These are phyloP conservation scores for Drosophila tropicalis DNA, from an alignment of 1,140 invertebrate genomes.

Conservation along the genomic window DNA sequence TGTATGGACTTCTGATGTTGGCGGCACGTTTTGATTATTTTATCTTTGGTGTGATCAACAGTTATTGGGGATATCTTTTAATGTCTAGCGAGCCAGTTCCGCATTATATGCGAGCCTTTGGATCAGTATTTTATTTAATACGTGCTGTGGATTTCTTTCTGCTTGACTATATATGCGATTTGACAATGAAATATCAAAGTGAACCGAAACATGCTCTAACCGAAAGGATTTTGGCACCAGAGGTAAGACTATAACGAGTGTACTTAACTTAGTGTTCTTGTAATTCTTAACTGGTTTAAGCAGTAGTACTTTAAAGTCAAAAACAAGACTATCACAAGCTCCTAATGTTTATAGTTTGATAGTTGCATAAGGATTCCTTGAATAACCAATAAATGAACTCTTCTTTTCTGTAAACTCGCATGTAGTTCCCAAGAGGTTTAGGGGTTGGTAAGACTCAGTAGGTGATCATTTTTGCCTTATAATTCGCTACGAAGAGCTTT, in stretches of 20 bases:
- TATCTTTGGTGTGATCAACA: constrained; percentile 16
- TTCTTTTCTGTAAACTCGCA: too few species aligned
- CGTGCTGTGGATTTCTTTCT: constrained; percentile 41
- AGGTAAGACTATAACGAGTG: constrained; percentile 16
- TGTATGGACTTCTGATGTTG: constrained; percentile 39
- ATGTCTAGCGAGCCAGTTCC: neutral
- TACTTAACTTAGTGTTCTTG: neutral
- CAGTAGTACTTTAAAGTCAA: too few species aligned
- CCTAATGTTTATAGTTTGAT: too few species aligned
- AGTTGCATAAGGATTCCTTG: too few species aligned
- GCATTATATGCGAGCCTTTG: neutral
- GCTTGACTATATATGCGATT: constrained; percentile 47
- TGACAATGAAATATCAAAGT: constrained; percentile 31
- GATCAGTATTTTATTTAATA: neutral
- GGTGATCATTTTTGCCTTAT: too few species aligned
- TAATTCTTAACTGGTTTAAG: neutral
- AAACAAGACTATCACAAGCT: too few species aligned
- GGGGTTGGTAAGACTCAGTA: too few species aligned
- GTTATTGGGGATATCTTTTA: constrained; percentile 40
- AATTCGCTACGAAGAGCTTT: too few species aligned
- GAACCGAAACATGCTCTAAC: neutral
- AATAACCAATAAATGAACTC: too few species aligned
- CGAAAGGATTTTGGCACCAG: constrained; percentile 21
- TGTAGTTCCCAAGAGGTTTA: too few species aligned
- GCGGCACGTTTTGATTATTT: constrained; percentile 40